Evolutionary conservation across 2,888 invertebrate species (phyloP).

Genomic region (Apotomis turbidana): DNA sequence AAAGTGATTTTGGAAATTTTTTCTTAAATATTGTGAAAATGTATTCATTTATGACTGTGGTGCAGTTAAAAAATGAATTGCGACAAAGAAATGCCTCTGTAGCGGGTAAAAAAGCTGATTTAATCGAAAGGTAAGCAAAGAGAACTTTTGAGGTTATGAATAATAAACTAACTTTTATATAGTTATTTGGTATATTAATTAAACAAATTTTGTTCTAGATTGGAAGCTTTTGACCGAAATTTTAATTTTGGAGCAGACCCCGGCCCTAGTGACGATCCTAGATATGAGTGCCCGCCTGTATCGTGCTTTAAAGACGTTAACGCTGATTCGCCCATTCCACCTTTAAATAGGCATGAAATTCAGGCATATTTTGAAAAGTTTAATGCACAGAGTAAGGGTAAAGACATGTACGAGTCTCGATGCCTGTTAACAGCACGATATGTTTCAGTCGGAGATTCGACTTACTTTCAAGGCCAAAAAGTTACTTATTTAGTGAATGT

Average conservation of each 20-base stretch:
- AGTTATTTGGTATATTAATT: not conserved
- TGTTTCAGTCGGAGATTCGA: not conserved
- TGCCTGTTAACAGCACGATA: not conserved
- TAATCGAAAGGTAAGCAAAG: no score
- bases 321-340: constrained; percentile 6
- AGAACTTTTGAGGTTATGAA: constrained; percentile 4
- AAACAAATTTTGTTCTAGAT: not conserved
- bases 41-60: constrained; percentile 24
- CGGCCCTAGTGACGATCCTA: constrained; percentile 7
- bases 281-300: not conserved
- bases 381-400: not conserved
- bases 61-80: constrained; percentile 14
- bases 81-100: constrained; percentile 16
- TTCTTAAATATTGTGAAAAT: not conserved
- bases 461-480: not conserved
- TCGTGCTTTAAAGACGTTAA: not conserved
- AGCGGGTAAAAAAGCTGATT: no score
- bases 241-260: constrained; percentile 12
- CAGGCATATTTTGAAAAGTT: constrained; percentile 4
- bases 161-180: constrained; percentile 1
- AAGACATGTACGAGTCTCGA: not conserved
- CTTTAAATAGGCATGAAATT: constrained; percentile 5
- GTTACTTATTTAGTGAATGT: constrained; percentile 4
- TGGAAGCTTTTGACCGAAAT: constrained; percentile 7
- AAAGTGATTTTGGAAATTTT: constrained; percentile 1